Evolutionary conservation across 2,113 vertebrate genomes (phyloP).

Genomic region (Zosterops hypoxanthus): DNA sequence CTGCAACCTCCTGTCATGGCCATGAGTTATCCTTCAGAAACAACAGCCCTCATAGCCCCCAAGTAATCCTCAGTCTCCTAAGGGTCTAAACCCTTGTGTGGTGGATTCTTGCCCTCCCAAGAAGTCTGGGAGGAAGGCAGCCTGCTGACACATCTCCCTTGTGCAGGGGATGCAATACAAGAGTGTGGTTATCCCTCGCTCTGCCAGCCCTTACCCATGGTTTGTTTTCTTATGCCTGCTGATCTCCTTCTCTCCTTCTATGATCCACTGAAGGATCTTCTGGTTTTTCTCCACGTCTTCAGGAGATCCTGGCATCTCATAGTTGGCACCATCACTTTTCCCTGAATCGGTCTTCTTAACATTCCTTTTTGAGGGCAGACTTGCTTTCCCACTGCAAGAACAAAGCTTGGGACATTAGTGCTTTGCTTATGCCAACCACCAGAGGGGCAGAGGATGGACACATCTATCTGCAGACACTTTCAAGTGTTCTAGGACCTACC

Average conservation of each 20-base stretch:
- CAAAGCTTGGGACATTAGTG: slow-evolving; percentile 18
- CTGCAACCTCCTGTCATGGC: background rate
- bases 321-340: slow-evolving; percentile 70
- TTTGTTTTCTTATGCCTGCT: slow-evolving; percentile 86
- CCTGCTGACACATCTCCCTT: background rate
- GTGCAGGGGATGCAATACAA: background rate
- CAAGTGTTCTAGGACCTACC: too few species aligned
- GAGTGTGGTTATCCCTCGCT: background rate
- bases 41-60: background rate
- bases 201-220: slow-evolving; percentile 80
- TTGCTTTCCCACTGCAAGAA: slow-evolving; percentile 83
- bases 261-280: slow-evolving; percentile 98
- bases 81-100: background rate
- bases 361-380: slow-evolving; percentile 81
- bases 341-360: slow-evolving; percentile 85
- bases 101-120: background rate
- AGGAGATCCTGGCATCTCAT: slow-evolving; percentile 80
- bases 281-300: slow-evolving; percentile 91
- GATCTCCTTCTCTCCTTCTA: slow-evolving; percentile 92
- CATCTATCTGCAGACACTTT: too few species aligned
- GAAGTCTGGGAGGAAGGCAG: background rate
- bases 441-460: background rate
- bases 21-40: background rate
- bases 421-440: background rate
- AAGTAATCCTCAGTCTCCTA: background rate